phyloP scores from a whole-genome alignment of 2,888 invertebrate genomes.

The Phengaris alcon region DNA sequence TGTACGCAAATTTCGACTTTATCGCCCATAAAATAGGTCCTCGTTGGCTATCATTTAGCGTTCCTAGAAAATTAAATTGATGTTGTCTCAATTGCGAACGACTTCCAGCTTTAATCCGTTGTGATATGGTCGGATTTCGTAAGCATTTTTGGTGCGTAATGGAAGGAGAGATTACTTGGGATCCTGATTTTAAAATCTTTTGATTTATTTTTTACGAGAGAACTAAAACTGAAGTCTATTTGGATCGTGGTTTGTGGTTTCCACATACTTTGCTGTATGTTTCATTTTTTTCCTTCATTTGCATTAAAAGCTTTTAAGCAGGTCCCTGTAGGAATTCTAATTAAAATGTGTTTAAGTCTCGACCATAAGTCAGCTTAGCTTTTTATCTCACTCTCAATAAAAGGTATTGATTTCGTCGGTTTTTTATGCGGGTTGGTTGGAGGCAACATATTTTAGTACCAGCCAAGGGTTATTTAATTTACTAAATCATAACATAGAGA shows the following conservation, averaged over 20 bases:
- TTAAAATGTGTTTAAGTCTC: conserved; percentile 21
- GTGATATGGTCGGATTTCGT: conserved; percentile 48
- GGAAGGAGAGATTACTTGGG: conserved; percentile 54
- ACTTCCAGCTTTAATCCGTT: conserved; percentile 46
- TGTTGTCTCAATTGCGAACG: conserved; percentile 35
- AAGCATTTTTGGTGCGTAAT: conserved; percentile 42
- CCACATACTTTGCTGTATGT: conserved; percentile 33
- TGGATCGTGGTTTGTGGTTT: conserved; percentile 43
- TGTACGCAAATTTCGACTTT: conserved; percentile 48
- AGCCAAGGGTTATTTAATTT: too few relatives aligned
- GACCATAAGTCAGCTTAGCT: conserved; percentile 3
- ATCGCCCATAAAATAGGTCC: conserved; percentile 47
- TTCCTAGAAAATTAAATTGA: conserved; percentile 41
- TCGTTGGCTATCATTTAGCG: conserved; percentile 48
- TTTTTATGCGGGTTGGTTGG: too few relatives aligned
- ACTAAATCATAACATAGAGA: too few relatives aligned
- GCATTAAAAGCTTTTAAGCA: conserved; percentile 20
- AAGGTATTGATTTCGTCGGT: neutral
- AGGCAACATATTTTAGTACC: too few relatives aligned
- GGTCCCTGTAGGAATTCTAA: conserved; percentile 19
- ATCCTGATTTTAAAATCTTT: conserved; percentile 61
- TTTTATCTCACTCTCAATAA: neutral
- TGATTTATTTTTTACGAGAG: conserved; percentile 64
- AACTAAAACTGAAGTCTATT: conserved; percentile 53
- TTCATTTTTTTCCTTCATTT: conserved; percentile 32